Evolutionary conservation across 2,797 vertebrate genomes (phyloP), one percentile per base, ranked within the genome.

Genomic region (Florisuga fusca): DNA sequence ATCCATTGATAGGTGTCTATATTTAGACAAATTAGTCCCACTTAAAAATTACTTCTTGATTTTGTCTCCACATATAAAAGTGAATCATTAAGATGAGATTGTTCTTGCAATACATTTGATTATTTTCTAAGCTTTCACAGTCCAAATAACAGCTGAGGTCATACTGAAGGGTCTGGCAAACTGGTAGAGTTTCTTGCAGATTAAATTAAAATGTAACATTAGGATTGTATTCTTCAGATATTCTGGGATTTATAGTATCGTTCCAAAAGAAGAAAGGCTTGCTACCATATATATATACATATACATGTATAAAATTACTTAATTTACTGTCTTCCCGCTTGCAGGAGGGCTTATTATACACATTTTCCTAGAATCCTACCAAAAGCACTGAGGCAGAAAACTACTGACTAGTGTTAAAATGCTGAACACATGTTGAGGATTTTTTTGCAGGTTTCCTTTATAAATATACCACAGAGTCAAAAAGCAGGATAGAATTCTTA

Each of bases 351-450:
- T 95, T 84, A 38, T 26, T 74, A 13, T 29, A 38, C 15, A 51
- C 5, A 16, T 82, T 74, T 86, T 87, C 71, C 78, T 93, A 64
- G 50, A 79, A 89, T 61, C 9, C 45, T 66, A 85, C 33, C 61
- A 87, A 54, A 93, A 82, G 33, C 22, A 51, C 6, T 21, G 25
- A 91, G 46, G 41, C 61, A 80, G 41, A 87, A 96, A 92, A 90
- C 64, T 48, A 58, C 59, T 58, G n/a, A 34, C 31, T 82, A 74
- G 78, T 90, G 41, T 34, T 62, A 53, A 92, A 87, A 64, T 77
- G 26, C 23, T 92, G 78, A 90, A 94, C 84, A 11, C 21, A 27
- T 46, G 20, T 13, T 77, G 43, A 93, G 14, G 34, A 67, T 45
- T 29, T 43, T 80, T 45, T 77, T 93, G 67, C 20, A 51, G 34